Base-by-base conservation (phyloP, 2,888 invertebrate species). In the Shargacucullia verbasci region DNA sequence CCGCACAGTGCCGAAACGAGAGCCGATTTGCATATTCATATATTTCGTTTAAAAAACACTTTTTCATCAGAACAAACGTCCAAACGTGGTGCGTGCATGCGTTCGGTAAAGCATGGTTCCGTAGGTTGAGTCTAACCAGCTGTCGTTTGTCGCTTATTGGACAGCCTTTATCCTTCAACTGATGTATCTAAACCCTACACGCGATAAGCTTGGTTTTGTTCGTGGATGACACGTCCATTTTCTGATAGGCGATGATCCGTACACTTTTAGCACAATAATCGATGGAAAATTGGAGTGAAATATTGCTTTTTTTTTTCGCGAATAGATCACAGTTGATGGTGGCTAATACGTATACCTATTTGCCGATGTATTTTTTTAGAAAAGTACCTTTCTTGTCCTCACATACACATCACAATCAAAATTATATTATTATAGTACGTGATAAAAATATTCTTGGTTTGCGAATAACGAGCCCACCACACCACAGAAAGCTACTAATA, bases 21-120 rank as follows among this genome's bases (percentile, higher is more conserved):
- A 56, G 48, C 20, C 65, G 14, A 79, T 83, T 82, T 83, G 76
- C 83, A 83, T 83, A 84, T 83, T 83, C 80, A 82, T 80, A 70
- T 65, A 63, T 68, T 43, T 65, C 72, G 70, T 67, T 79, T 73
- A 67, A 69, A 82, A 78, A 81, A 67, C 59, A 60, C 67, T 74
- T 78, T 79, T 81, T 76, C 69, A 71, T 63, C 66, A 57, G 50
- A 71, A 78, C 67, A 68, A 67, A 75, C 47, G 68, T 58, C 35
- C 56, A 37, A 71, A 60, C 53, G 60, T 47, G 48, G 53, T 34
- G 47, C 56, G 50, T 33, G 53, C 58, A 50, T 67, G 66, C 37
- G 52, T 59, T 47, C 27, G n/a, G n/a, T n/a, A n/a, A 20, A 3
- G 4, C 20, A 4, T 53, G 49, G 41, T 43, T 48, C 35, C 31